Evolutionary conservation across 2,888 invertebrate species (phyloP).

Genomic region (Gymnoscelis rufifasciata): DNA sequence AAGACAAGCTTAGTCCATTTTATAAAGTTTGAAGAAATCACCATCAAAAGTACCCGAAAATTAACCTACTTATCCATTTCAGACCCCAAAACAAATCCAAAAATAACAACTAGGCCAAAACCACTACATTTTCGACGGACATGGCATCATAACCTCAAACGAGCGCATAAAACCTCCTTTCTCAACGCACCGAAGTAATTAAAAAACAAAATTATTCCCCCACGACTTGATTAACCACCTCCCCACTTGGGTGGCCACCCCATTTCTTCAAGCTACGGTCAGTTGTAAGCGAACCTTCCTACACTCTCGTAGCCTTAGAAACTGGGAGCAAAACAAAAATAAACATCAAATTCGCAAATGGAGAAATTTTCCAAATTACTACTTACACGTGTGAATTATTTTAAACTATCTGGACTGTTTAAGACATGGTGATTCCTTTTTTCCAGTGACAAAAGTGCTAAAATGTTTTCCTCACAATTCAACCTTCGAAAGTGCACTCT

Average conservation of each 20-base stretch:
- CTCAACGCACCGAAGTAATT: constrained; percentile 69
- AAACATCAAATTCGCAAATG: constrained; percentile 49
- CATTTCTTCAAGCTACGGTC: constrained; percentile 70
- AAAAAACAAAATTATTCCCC: constrained; percentile 76
- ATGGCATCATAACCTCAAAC: constrained; percentile 32
- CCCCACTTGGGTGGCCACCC: constrained; percentile 38
- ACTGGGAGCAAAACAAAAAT: constrained; percentile 73
- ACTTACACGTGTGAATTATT: too few relatives aligned
- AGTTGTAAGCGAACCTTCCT: constrained; percentile 66
- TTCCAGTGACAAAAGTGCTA: constrained; percentile 31
- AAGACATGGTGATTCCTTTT: too few relatives aligned
- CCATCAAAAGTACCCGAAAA: background rate
- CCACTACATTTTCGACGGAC: constrained; percentile 21
- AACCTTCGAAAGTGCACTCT: constrained; percentile 51
- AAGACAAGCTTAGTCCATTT: too few relatives aligned
- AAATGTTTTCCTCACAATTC: constrained; percentile 47
- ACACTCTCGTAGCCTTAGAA: constrained; percentile 71
- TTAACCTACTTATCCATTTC: constrained; percentile 1
- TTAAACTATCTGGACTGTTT: too few relatives aligned
- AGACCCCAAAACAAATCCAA: constrained; percentile 10
- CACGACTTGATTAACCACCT: constrained; percentile 61
- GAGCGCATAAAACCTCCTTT: constrained; percentile 33
- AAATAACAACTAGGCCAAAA: constrained; percentile 17
- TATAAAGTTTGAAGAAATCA: background rate
- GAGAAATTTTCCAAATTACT: background rate